A percentile compares a stretch with the other conserved stretches of the same genome.
Evolutionary conservation across 2,113 vertebrate genomes (phyloP).

Genomic region (Pygoscelis adeliae): DNA sequence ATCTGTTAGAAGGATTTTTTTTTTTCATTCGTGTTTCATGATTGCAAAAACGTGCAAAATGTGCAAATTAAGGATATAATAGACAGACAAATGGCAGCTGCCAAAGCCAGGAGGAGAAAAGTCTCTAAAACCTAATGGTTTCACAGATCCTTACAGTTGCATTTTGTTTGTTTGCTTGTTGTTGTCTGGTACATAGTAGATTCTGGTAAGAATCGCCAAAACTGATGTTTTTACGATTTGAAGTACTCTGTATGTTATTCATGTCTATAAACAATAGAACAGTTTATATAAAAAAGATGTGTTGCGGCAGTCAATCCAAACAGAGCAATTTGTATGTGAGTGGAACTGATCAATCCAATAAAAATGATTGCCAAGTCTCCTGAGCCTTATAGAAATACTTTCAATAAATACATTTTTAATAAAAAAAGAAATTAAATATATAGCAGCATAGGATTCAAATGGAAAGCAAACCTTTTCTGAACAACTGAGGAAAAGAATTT

Average conservation of each 20-base stretch:
- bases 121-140: background rate
- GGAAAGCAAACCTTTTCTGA: background rate
- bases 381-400: background rate
- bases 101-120: background rate
- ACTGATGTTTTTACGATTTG: background rate
- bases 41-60: background rate
- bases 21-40: background rate
- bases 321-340: slow-evolving; percentile 17
- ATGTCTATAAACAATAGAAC: slow-evolving; percentile 7
- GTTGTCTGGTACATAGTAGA: background rate
- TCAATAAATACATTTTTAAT: background rate
- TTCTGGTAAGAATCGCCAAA: background rate
- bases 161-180: background rate
- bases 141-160: background rate
- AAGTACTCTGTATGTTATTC: background rate
- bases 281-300: background rate
- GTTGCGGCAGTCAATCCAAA: background rate
- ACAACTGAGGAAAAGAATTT: background rate
- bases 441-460: background rate
- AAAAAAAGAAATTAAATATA: background rate
- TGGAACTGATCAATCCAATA: slow-evolving; percentile 23
- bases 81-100: background rate
- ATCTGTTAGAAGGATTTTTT: background rate
- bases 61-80: background rate
- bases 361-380: slow-evolving; percentile 12